Evolutionary conservation across 2,113 vertebrate genomes (phyloP).

Genomic region (Anarrhichthys ocellatus): DNA sequence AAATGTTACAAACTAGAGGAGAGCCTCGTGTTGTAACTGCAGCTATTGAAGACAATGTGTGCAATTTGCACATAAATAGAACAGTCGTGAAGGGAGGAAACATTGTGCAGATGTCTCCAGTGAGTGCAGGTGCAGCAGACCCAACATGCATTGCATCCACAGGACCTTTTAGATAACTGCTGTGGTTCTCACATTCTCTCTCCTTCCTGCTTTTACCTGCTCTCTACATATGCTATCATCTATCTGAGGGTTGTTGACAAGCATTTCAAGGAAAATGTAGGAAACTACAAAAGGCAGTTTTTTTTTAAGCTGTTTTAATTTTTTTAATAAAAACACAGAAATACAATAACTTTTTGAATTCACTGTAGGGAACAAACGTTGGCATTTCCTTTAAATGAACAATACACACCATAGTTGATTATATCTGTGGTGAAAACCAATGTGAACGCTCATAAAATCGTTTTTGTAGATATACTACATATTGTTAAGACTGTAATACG

Average conservation of each 20-base stretch:
- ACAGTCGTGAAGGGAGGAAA: slow-evolving; percentile 5
- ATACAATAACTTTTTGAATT: not conserved
- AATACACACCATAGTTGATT: not conserved
- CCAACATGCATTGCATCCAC: slow-evolving; percentile 32
- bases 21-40: not conserved
- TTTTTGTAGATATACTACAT: slow-evolving; percentile 22
- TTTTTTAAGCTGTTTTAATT: too few species aligned
- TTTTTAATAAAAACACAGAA: not conserved
- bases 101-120: not conserved
- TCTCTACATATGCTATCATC: not conserved
- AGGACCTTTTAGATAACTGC: not conserved
- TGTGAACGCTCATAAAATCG: slow-evolving; percentile 7
- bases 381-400: not conserved
- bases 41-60: not conserved
- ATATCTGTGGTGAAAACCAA: slow-evolving; percentile 18
- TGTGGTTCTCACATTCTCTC: not conserved
- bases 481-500: slow-evolving; percentile 41
- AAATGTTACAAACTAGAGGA: not conserved
- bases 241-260: not conserved
- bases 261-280: slow-evolving; percentile 7
- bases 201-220: not conserved
- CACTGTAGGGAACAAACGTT: not conserved
- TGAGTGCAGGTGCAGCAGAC: slow-evolving; percentile 15
- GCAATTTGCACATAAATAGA: not conserved
- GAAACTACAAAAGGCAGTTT: not conserved